These are phyloP conservation scores for Craseonycteris thonglongyai DNA, from an alignment of 2,113 vertebrate genomes.

Conservation along the genomic window DNA sequence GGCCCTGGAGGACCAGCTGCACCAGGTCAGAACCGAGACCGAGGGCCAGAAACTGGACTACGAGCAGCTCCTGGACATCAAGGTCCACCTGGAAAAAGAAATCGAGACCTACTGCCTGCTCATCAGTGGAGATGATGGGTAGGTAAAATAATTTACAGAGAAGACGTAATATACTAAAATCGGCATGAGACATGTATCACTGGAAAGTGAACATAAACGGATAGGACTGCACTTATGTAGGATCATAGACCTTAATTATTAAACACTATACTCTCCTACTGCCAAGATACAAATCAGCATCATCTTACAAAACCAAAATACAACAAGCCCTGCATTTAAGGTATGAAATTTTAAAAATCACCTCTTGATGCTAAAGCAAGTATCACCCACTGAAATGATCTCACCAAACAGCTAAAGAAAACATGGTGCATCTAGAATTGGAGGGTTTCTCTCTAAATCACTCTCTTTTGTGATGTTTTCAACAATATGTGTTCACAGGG, in stretches of 20 bases:
- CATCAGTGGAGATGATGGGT: slow-evolving; percentile 81
- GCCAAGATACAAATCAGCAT: background rate
- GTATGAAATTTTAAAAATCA: background rate
- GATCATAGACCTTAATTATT: background rate
- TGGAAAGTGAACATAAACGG: background rate
- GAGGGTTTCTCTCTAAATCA: background rate
- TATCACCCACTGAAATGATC: background rate
- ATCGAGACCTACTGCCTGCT: slow-evolving; percentile 84
- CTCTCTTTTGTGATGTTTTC: background rate
- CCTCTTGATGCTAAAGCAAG: background rate
- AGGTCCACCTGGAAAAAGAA: slow-evolving; percentile 82
- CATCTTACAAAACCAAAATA: background rate
- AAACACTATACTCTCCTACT: background rate
- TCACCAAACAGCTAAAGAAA: background rate
- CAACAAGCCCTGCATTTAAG: background rate
- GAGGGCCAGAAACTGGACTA: slow-evolving; percentile 80
- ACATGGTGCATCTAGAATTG: background rate
- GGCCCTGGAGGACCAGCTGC: slow-evolving; percentile 79
- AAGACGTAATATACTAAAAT: background rate
- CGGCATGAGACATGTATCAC: background rate
- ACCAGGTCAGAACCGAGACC: slow-evolving; percentile 79
- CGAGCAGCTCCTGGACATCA: slow-evolving; percentile 81
- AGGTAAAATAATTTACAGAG: slow-evolving; percentile 11
- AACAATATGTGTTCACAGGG: slow-evolving; percentile 40
- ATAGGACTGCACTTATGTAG: background rate